A percentile compares a stretch with the other conserved stretches of the same genome.
phyloP scores from a whole-genome alignment of 2,888 invertebrate species.

The Holacanthella duospinosa region DNA sequence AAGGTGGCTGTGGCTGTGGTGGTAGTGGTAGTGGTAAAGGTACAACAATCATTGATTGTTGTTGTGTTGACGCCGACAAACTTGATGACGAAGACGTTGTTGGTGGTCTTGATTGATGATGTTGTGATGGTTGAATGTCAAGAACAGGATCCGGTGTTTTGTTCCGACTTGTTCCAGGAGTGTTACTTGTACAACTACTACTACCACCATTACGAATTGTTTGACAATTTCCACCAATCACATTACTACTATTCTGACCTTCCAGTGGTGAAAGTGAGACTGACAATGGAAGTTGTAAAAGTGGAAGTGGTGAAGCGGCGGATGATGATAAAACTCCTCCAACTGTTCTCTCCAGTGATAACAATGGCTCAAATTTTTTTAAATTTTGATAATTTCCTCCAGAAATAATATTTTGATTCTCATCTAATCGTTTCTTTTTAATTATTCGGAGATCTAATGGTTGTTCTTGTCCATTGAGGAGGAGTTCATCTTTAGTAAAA shows the following conservation, averaged over 20 bases:
- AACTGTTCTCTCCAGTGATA: too few relatives aligned
- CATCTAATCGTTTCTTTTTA: conserved; percentile 70
- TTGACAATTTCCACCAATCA: conserved; percentile 39
- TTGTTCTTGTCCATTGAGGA: conserved; percentile 48
- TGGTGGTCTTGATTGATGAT: too few relatives aligned
- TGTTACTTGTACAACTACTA: conserved; percentile 44
- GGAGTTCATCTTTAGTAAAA: neutral
- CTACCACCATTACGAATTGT: conserved; percentile 40
- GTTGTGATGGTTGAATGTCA: too few relatives aligned
- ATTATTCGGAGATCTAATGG: conserved; percentile 79
- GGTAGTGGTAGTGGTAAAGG: too few relatives aligned
- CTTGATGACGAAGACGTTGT: too few relatives aligned
- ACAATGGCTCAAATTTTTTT: too few relatives aligned
- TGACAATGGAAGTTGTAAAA: neutral
- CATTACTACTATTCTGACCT: neutral
- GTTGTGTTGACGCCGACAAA: too few relatives aligned
- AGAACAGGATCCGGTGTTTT: conserved; percentile 36
- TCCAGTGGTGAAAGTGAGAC: neutral
- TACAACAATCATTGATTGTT: too few relatives aligned
- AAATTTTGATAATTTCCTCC: too few relatives aligned
- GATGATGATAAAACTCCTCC: neutral
- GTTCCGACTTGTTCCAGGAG: neutral
- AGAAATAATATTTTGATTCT: conserved; percentile 62
- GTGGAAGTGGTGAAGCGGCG: neutral
- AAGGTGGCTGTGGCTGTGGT: conserved; percentile 49